Evolutionary conservation across 1,140 invertebrate species (phyloP).

Genomic region (Bombus fervidus): DNA sequence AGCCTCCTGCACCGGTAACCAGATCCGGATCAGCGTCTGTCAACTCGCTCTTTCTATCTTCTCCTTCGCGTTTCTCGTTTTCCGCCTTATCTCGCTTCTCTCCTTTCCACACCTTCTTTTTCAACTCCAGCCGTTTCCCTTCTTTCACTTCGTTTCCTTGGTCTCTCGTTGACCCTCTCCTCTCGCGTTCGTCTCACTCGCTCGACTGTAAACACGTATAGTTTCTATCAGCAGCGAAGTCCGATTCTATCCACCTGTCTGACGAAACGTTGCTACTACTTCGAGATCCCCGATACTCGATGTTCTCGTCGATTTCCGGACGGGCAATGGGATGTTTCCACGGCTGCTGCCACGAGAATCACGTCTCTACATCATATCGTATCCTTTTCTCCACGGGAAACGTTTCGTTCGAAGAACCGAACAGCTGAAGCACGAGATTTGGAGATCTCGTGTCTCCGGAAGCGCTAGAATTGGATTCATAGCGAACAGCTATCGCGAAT

Average conservation of each 20-base stretch:
- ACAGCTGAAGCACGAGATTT: neutral
- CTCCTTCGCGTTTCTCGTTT: constrained; percentile 36
- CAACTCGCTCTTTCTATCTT: constrained; percentile 3
- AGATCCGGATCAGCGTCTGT: constrained; percentile 72
- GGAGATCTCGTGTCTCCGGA: neutral
- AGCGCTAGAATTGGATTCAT: neutral
- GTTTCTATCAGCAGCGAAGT: neutral
- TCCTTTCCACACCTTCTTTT: neutral
- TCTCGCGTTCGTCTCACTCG: neutral
- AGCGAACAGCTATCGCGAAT: neutral
- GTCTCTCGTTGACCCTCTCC: constrained; percentile 39
- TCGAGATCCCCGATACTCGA: constrained; percentile 5
- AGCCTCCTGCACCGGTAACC: constrained; percentile 71
- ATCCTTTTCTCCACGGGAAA: neutral
- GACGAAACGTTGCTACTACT: constrained; percentile 5
- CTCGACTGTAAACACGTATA: constrained; percentile 31
- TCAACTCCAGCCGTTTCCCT: constrained; percentile 32
- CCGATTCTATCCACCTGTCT: constrained; percentile 32
- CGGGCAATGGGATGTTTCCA: constrained; percentile 13
- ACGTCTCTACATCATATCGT: neutral
- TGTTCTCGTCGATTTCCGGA: constrained; percentile 34
- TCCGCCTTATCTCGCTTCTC: neutral
- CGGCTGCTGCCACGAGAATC: constrained; percentile 15
- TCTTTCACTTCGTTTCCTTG: constrained; percentile 37
- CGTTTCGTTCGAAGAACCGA: neutral